phyloP scores from a whole-genome alignment of 2,113 vertebrate species.

The Brachyhypopomus occidentalis region DNA sequence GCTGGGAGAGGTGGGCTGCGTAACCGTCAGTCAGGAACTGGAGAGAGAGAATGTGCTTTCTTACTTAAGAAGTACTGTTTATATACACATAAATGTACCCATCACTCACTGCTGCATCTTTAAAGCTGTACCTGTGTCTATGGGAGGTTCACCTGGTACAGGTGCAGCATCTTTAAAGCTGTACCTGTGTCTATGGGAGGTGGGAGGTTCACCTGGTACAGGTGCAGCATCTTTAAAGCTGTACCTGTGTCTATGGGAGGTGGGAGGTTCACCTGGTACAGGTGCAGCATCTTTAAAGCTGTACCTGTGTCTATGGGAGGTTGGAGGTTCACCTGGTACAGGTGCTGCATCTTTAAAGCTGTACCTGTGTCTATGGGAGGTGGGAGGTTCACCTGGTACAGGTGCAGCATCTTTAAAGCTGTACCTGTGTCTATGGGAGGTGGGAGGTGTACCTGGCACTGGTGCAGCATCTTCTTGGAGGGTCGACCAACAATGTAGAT shows the following conservation, averaged over 20 bases:
- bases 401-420: background rate
- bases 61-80: too few relatives aligned
- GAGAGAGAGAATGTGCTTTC: background rate
- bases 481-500: conserved; percentile 96
- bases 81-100: too few relatives aligned
- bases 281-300: conserved; percentile 90
- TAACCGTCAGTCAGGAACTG: conserved; percentile 97
- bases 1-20: conserved; percentile 91
- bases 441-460: conserved; percentile 85
- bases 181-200: too few relatives aligned
- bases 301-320: too few relatives aligned
- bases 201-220: conserved; percentile 85
- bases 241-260: too few relatives aligned
- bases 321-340: conserved; percentile 87
- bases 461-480: conserved; percentile 92
- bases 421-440: too few relatives aligned
- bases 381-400: conserved; percentile 84
- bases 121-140: background rate
- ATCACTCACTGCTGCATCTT: too few relatives aligned
- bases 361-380: too few relatives aligned
- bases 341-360: conserved; percentile 92
- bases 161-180: conserved; percentile 92
- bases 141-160: conserved; percentile 85
- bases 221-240: conserved; percentile 92
- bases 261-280: conserved; percentile 85